Evolutionary conservation across 2,797 vertebrate species (phyloP).

Genomic region (Monodelphis domestica): DNA sequence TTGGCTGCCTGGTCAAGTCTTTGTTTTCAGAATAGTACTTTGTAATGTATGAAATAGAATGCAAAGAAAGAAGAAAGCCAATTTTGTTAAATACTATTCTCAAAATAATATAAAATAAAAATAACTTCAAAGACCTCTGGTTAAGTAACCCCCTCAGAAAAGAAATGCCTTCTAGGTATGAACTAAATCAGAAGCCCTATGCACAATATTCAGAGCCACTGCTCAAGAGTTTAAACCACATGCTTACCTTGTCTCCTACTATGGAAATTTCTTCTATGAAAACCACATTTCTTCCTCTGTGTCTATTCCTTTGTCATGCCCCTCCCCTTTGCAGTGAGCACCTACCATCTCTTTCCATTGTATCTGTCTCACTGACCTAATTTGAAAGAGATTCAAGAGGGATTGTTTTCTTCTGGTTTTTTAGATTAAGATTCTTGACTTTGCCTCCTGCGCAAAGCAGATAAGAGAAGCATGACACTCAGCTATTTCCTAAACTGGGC

Average conservation of each 20-base stretch:
- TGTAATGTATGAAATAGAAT: too few relatives aligned
- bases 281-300: not conserved
- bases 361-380: not conserved
- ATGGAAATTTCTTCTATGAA: not conserved
- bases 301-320: not conserved
- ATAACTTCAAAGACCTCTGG: too few relatives aligned
- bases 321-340: not conserved
- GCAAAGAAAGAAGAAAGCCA: too few relatives aligned
- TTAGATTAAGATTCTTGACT: not conserved
- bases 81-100: too few relatives aligned
- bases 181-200: not conserved
- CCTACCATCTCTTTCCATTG: not conserved
- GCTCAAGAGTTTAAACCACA: not conserved
- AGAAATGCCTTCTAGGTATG: not conserved
- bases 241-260: not conserved
- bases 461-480: not conserved
- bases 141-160: too few relatives aligned
- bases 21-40: too few relatives aligned
- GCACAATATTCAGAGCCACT: not conserved
- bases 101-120: too few relatives aligned
- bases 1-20: too few relatives aligned
- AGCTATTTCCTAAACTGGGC: not conserved
- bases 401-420: not conserved
- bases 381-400: not conserved
- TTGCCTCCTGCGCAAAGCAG: not conserved